These are phyloP conservation scores for Emys orbicularis DNA, from an alignment of 2,797 vertebrate genomes.

Conservation along the genomic window DNA sequence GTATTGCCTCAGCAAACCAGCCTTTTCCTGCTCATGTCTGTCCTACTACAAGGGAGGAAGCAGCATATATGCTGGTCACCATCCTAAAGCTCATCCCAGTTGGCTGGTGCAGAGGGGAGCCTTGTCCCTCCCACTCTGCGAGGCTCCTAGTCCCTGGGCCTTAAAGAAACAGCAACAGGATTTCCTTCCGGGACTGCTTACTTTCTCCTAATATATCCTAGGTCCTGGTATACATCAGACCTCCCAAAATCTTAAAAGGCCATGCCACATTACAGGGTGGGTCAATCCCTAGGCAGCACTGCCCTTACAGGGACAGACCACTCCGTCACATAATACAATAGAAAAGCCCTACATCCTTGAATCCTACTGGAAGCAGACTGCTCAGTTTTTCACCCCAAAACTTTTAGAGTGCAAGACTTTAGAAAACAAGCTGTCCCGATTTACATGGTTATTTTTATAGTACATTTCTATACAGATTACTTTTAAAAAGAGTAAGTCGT, in stretches of 20 bases:
- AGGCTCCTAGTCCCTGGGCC: background rate
- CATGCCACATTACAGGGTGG: background rate
- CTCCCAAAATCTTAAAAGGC: background rate
- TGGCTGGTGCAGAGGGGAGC: background rate
- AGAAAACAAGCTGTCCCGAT: conserved; percentile 12
- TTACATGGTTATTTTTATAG: conserved; percentile 35
- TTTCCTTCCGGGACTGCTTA: background rate
- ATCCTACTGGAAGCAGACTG: background rate
- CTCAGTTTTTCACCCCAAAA: background rate
- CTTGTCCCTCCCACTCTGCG: background rate
- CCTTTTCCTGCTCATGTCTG: background rate
- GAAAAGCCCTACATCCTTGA: background rate
- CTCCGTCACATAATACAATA: background rate
- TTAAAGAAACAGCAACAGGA: background rate
- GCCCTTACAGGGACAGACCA: background rate
- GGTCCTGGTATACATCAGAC: background rate
- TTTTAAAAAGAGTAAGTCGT: background rate
- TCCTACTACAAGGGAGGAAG: background rate
- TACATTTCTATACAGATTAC: background rate
- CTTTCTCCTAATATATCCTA: background rate
- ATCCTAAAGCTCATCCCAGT: background rate
- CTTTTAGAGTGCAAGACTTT: background rate
- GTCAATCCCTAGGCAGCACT: background rate
- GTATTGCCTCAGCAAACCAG: background rate
- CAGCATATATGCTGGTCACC: background rate